Base-by-base conservation (phyloP, 1,140 invertebrate genomes). In the Meloidogyne chitwoodi region DNA sequence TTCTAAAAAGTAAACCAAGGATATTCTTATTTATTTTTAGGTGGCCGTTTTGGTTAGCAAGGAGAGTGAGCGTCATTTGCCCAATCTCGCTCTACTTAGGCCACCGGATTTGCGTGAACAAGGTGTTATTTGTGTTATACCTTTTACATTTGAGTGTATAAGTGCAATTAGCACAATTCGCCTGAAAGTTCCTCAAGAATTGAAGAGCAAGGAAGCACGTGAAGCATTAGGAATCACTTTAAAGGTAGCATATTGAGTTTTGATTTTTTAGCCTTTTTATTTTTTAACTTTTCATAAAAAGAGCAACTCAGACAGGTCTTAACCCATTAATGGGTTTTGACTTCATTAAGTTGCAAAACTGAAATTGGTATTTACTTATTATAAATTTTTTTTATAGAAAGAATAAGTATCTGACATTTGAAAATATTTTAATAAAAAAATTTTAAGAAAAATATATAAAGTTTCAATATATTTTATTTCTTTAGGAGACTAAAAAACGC, bases 101-200 rank as follows among this genome's bases (percentile, higher is more conserved):
- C 77, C 80, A 2, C 79, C 81, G 27, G 44, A 31, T 3, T 16
- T n/a, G 26, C 65, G 77, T 27, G 66, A 80, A 68, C 27, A 22
- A 22, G 83, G 27, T 29, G 65, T 70, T 27, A 48, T 79, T 12
- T 74, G 89, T 87, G 87, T 98, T 6, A 92, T 98, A 0, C 93
- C 94, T 22, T 91, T 98, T 0, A 86, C 92, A 24, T 91, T 94
- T 77, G 91, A 91, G 24, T 89, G 95, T 2, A 92, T 98, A 80
- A 80, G 80, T 24, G 91, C 94, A 84, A 91, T 98, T 16, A 96
- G 94, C 86, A 93, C 94, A 6, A 90, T 97, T 2, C 90, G 95
- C 63, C 89, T 99, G 0, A 94, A 94, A 88, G 92, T 94, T 85
- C 94, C 95, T 0, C 92, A 93, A 84, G 94, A 98, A 89, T 89